A percentile compares a stretch with the other conserved stretches of the same genome.
Conservation (phyloP, 1,140 invertebrate species). For the Stratiolaelaps scimitus region DNA sequence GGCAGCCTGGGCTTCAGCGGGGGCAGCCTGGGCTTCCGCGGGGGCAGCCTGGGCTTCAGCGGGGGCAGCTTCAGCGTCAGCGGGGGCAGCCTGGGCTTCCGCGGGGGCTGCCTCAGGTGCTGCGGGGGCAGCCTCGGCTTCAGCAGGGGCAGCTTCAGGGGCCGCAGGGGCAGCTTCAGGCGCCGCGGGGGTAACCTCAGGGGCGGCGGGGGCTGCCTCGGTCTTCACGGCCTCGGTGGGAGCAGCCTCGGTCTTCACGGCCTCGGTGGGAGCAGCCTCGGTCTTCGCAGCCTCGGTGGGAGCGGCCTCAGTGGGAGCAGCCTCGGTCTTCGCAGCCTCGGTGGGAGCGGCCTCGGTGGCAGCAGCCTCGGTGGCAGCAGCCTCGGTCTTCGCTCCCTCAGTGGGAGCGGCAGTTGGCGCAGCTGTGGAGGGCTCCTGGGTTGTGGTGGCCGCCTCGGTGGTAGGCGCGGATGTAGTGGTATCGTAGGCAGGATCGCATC, state of each 20-base stretch:
- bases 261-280: background rate
- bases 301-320: background rate
- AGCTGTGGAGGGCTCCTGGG: background rate
- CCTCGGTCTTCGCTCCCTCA: background rate
- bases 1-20: background rate
- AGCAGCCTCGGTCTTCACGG: background rate
- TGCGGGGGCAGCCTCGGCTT: background rate
- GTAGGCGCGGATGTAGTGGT: background rate
- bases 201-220: background rate
- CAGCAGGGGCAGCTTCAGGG: background rate
- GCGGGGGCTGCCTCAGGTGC: background rate
- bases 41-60: background rate
- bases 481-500: slow-evolving; percentile 19
- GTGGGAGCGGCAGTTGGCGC: background rate
- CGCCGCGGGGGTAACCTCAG: background rate
- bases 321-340: background rate
- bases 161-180: background rate
- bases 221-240: background rate
- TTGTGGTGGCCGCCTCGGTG: background rate
- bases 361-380: background rate
- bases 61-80: background rate
- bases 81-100: background rate
- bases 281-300: background rate
- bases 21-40: background rate
- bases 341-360: background rate